Evolutionary conservation across 1,140 invertebrate species (phyloP), one percentile per base, ranked within the genome.

Genomic region (Drosophila bifasciata): DNA sequence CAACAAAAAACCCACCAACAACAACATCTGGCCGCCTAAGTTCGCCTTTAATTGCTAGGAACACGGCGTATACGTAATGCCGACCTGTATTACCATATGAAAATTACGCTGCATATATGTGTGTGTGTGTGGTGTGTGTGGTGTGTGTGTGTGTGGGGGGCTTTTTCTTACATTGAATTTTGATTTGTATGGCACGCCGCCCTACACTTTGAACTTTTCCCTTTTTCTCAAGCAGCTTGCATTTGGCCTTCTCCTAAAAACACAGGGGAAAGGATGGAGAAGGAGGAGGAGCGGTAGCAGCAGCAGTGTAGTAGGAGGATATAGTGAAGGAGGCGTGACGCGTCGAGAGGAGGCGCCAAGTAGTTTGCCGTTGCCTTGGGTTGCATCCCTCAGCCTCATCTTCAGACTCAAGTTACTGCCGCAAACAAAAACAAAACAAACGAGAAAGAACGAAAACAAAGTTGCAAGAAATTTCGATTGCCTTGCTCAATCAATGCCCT

Each of bases 31-130:
- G 39, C 52, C n/a, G 66, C 44, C 44, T 45, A 67, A 66, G 72
- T 80, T 77, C 17, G 61, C 50, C 63, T 78, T 83, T 83, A 84
- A 83, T 84, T 83, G 79, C 43, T 59, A 53, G 50, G 62, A 67
- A 78, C 78, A 64, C 25, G 48, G 53, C 71, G 60, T 43, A 76
- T 67, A 66, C 60, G 60, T 78, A 72, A 72, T 41, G 45, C 39
- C 59, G 70, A 46, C 48, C 60, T 66, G 70, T 41, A 39, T 57
- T 74, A 58, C 39, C 69, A 50, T 39, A 66, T 7, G 23, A 21
- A 53, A 68, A 72, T 49, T 50, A 11, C 9, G 3, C 5, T 62
- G 49, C 21, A 39, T 53, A 7, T 17, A 2, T 15, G n/a, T 41
- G 28, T 40, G 28, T 19, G 5, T 51, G 11, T 53, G 23, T n/a